A percentile compares a stretch with the other conserved stretches of the same genome.
phyloP scores from a whole-genome alignment of 2,113 vertebrate genomes.

The Aptenodytes forsteri region DNA sequence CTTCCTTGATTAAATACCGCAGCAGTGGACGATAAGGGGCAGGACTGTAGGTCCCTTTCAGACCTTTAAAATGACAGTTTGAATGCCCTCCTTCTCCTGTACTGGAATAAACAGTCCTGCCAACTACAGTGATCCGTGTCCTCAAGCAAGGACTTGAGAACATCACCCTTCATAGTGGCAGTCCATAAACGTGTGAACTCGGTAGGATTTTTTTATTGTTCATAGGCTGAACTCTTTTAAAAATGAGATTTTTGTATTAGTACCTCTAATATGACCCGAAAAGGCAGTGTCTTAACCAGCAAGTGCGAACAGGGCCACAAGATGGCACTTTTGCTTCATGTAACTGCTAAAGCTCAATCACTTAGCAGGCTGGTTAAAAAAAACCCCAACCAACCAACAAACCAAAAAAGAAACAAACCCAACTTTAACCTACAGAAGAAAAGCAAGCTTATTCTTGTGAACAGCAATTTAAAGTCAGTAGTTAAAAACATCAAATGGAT shows the following conservation, averaged over 20 bases:
- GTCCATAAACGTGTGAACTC: not conserved
- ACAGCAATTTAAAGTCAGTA: not conserved
- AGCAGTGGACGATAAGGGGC: not conserved
- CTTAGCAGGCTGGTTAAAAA: slow-evolving; percentile 68
- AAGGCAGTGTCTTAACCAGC: not conserved
- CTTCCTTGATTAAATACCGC: not conserved
- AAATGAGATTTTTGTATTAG: not conserved
- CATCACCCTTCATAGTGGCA: not conserved
- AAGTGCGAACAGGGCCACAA: slow-evolving; percentile 28
- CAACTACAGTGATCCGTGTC: not conserved
- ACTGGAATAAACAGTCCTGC: not conserved
- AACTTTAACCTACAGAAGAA: not conserved
- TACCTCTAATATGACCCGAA: not conserved
- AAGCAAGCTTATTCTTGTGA: not conserved
- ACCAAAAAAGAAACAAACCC: not conserved
- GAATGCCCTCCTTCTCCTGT: not conserved
- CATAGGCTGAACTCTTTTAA: not conserved
- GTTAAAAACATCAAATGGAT: not conserved
- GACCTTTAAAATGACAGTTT: not conserved
- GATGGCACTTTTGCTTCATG: slow-evolving; percentile 65
- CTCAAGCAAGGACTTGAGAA: not conserved
- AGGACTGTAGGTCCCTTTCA: not conserved
- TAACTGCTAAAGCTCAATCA: not conserved
- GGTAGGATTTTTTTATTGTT: not conserved
- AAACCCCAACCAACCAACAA: no score